Evolutionary conservation across 2,113 vertebrate genomes (phyloP), one percentile per base, ranked within the genome.

Genomic region (Corythaeola cristata): DNA sequence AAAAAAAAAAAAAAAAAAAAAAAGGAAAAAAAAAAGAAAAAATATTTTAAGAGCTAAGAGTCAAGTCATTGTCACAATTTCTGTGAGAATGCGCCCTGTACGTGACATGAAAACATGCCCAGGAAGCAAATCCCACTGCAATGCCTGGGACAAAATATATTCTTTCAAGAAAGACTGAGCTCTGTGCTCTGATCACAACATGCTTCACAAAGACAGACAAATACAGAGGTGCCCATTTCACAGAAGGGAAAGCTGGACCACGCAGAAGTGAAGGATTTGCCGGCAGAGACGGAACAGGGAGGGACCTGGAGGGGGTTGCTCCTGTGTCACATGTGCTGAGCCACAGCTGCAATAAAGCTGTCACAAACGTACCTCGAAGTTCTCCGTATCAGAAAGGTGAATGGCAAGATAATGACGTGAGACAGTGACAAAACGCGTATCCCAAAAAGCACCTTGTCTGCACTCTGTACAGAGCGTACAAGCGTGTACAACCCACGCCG

Each of bases 41-140:
- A 45, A 47, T 33, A 59, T 56, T 68, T 88, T 58, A 89, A 89
- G 64, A 77, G 13, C 39, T 75, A 77, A 47, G 30, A 91, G 19
- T 71, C 32, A 58, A 89, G 45, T 68, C 12, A 39, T 37, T 67
- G 64, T 49, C 53, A 60, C n/a, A 59, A 27, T 85, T 93, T 82
- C 45, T 45, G 21, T 32, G 41, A 79, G 45, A 84, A 87, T 0
- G 2, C 16, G 21, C 12, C 41, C 79, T 20, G 63, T 27, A 45
- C 0, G 1, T 22, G 55, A 87, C 62, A 88, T 22, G 22, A 85
- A 87, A 79, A 79, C 1, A 4, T 41, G 63, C 8, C 71, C 58
- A 75, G 74, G 50, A 95, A 92, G 71, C 49, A 69, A 94, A 96
- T 47, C 63, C 75, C 66, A 62, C 64, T 59, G 22, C 3, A 91